Percentiles rank a stretch among this genome's conserved stretches.
Evolutionary conservation across 1,140 invertebrate species (phyloP).

Genomic region (Ladona fulva): DNA sequence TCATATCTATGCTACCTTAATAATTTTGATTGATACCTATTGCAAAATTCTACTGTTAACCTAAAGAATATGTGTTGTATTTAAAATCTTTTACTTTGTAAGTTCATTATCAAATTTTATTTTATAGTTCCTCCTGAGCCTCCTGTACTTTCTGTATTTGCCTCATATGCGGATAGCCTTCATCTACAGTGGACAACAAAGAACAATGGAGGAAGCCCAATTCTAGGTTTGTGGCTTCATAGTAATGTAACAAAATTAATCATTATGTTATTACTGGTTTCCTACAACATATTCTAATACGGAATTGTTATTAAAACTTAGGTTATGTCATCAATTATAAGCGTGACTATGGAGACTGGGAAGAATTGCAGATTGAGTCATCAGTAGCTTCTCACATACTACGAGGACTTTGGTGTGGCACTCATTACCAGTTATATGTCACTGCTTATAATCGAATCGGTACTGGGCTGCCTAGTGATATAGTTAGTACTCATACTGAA

Average conservation of each 20-base stretch:
- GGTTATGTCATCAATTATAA: conserved; percentile 83
- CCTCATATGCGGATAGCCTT: conserved; percentile 56
- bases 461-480: conserved; percentile 76
- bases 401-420: conserved; percentile 77
- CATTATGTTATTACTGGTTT: too few species aligned
- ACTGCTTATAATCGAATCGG: conserved; percentile 83
- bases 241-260: too few species aligned
- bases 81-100: too few species aligned
- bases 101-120: not conserved
- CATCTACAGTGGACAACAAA: conserved; percentile 60
- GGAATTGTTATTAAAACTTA: conserved; percentile 22
- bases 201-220: conserved; percentile 58
- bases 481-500: conserved; percentile 72
- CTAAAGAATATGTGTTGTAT: too few species aligned
- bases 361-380: conserved; percentile 70
- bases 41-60: too few species aligned
- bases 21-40: too few species aligned
- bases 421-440: conserved; percentile 76
- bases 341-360: conserved; percentile 79
- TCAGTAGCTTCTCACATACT: conserved; percentile 66
- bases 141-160: conserved; percentile 55
- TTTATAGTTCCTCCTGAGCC: conserved; percentile 58
- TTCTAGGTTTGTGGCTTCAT: conserved; percentile 39
- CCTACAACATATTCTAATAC: not conserved
- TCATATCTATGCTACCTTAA: not conserved